Evolutionary conservation across 2,113 vertebrate genomes (phyloP).

Genomic region (Phrynosoma platyrhinos): DNA sequence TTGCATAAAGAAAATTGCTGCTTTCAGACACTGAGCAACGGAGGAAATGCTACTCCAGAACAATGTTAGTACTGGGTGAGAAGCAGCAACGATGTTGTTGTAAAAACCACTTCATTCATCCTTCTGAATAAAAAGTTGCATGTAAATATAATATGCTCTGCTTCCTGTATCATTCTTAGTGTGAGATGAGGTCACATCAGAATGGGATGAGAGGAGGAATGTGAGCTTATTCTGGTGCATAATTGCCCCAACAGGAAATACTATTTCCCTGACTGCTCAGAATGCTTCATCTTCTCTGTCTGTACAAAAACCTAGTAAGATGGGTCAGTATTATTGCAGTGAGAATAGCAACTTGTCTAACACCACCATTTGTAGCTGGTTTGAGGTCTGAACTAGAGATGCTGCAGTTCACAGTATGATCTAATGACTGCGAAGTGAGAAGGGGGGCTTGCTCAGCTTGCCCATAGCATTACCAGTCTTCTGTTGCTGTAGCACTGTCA

Average conservation of each 20-base stretch:
- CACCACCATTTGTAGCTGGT: too few species aligned
- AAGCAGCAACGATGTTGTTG: neutral
- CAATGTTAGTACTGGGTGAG: neutral
- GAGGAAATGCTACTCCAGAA: neutral
- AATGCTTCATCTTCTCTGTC: too few species aligned
- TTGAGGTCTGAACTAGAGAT: too few species aligned
- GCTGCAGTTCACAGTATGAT: too few species aligned
- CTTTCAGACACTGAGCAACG: neutral
- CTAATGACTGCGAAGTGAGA: too few species aligned
- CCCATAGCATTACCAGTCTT: too few species aligned
- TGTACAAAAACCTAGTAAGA: too few species aligned
- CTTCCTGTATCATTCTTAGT: neutral
- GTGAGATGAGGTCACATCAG: too few species aligned
- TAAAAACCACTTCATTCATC: neutral
- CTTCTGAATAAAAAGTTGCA: neutral
- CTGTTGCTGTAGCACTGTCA: neutral
- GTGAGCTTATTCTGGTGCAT: neutral
- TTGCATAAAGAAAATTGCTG: neutral
- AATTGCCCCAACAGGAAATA: too few species aligned
- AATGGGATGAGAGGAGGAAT: neutral
- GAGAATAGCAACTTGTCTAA: too few species aligned
- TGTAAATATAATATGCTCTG: neutral
- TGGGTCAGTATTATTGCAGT: too few species aligned
- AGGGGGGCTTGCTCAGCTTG: neutral
- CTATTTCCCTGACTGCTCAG: too few species aligned